Percentiles rank a stretch among this genome's conserved stretches.
Evolutionary conservation across 2,113 vertebrate species (phyloP).

Genomic region (Corydoras sp.): DNA sequence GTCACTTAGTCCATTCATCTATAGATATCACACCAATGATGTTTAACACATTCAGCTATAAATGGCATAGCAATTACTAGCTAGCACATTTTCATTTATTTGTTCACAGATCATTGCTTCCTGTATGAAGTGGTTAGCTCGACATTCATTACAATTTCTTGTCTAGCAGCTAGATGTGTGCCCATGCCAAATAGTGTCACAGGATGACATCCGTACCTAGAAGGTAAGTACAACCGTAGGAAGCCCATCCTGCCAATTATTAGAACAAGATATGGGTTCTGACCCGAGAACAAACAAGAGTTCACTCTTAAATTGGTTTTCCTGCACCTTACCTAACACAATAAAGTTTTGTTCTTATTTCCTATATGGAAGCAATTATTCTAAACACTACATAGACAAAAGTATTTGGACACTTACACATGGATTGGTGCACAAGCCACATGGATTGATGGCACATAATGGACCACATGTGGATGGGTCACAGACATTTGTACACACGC

Average conservation of each 20-base stretch:
- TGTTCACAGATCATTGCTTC: conserved; percentile 2
- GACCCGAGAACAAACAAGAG: conserved; percentile 14
- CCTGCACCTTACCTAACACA: no score
- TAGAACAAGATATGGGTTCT: background rate
- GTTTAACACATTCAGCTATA: background rate
- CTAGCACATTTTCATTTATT: background rate
- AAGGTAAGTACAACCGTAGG: background rate
- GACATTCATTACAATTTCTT: background rate
- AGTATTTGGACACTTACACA: no score
- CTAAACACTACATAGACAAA: no score
- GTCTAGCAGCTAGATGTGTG: conserved; percentile 2
- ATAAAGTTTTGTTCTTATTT: no score
- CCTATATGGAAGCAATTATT: no score
- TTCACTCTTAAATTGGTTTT: background rate
- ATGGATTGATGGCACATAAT: no score
- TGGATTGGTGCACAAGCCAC: no score
- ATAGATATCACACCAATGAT: background rate
- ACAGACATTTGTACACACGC: no score
- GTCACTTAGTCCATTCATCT: background rate
- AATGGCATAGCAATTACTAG: background rate
- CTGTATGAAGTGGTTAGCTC: conserved; percentile 7
- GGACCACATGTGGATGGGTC: no score
- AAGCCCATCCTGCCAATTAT: conserved; percentile 14
- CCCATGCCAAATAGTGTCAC: conserved; percentile 5
- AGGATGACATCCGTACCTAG: conserved; percentile 13